Conservation (phyloP, 2,113 vertebrate species). For the Cyanoderma ruficeps region DNA sequence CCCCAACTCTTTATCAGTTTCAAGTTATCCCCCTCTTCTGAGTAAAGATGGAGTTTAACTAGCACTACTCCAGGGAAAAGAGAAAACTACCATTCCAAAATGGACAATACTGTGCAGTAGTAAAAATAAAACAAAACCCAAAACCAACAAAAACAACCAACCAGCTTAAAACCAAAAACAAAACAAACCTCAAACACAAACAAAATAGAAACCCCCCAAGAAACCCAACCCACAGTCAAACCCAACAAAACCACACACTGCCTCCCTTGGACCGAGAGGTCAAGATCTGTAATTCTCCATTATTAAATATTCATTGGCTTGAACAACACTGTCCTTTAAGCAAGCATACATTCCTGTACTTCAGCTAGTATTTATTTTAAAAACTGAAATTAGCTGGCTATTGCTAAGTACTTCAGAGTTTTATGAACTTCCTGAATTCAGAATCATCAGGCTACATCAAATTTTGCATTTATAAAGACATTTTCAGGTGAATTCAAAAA, state of each 20-base stretch:
- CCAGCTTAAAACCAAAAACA: background rate
- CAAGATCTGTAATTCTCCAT: background rate
- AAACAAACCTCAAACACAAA: background rate
- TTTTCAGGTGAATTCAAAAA: background rate
- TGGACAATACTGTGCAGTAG: background rate
- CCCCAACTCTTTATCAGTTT: background rate
- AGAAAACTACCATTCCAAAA: background rate
- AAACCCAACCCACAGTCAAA: background rate
- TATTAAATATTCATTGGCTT: background rate
- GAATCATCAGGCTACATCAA: background rate
- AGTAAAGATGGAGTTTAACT: background rate
- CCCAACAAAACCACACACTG: background rate
- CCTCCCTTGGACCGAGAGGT: background rate
- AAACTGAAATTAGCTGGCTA: background rate
- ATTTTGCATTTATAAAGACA: background rate
- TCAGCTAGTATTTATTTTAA: background rate
- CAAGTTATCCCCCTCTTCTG: background rate
- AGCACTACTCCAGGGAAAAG: background rate
- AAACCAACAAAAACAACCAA: background rate
- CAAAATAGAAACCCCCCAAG: background rate
- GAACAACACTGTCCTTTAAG: background rate
- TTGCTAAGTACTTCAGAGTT: background rate
- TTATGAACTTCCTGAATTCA: background rate
- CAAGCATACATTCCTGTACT: background rate
- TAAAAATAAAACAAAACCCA: background rate